Evolutionary conservation across 2,888 invertebrate species (phyloP).

Genomic region (Conistra vaccinii): DNA sequence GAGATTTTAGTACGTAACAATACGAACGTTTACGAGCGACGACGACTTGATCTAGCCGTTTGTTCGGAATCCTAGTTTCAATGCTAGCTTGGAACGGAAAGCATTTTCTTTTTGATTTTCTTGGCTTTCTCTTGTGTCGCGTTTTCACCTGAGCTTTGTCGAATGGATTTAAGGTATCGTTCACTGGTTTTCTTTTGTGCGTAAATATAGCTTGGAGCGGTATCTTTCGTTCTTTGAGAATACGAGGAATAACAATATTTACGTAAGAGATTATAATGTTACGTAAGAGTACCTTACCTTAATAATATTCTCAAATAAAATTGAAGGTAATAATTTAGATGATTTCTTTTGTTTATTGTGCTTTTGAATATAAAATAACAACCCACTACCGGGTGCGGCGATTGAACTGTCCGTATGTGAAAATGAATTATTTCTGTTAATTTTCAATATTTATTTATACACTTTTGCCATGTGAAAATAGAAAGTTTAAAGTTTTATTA

Average conservation of each 20-base stretch:
- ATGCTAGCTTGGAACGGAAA: conserved; percentile 45
- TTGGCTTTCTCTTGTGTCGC: conserved; percentile 41
- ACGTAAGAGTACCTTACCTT: background rate
- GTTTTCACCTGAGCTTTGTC: conserved; percentile 54
- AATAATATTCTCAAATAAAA: conserved; percentile 4
- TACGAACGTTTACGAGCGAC: conserved; percentile 55
- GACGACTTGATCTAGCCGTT: conserved; percentile 70
- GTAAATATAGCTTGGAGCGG: conserved; percentile 24
- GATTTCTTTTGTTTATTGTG: background rate
- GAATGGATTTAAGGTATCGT: conserved; percentile 40
- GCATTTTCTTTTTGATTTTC: conserved; percentile 60
- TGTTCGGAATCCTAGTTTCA: conserved; percentile 56
- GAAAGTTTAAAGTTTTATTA: too few relatives aligned
- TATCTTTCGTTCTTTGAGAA: conserved; percentile 37
- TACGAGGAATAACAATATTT: conserved; percentile 37
- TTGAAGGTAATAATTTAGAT: conserved; percentile 17
- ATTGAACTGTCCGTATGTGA: too few relatives aligned
- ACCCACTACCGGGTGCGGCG: too few relatives aligned
- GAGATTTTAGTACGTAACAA: conserved; percentile 62
- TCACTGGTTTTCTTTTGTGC: conserved; percentile 52
- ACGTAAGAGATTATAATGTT: conserved; percentile 20
- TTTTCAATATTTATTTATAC: too few relatives aligned
- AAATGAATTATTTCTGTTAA: too few relatives aligned
- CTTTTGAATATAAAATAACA: background rate
- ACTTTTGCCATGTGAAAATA: too few relatives aligned